Percentiles rank a stretch among this genome's conserved stretches.
Conservation (phyloP, 2,113 vertebrate species). For the Perca fluviatilis region DNA sequence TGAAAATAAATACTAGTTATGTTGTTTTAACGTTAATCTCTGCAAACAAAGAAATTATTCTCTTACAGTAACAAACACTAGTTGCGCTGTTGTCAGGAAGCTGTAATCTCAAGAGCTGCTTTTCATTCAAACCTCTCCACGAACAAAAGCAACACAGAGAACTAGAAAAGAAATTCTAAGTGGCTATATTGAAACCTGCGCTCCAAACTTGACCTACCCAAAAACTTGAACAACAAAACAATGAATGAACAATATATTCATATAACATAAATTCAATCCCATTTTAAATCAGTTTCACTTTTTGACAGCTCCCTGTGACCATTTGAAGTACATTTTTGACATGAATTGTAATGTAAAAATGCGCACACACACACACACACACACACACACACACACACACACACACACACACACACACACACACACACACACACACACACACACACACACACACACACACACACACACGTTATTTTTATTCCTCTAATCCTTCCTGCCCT, state of each 20-base stretch:
- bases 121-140: neutral
- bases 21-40: neutral
- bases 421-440: conserved; percentile 2
- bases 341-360: neutral
- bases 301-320: neutral
- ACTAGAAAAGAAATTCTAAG: neutral
- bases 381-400: conserved; percentile 21
- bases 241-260: neutral
- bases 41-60: neutral
- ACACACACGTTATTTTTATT: conserved; percentile 72
- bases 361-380: neutral
- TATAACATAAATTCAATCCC: neutral
- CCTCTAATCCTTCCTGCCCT: conserved; percentile 77
- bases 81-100: neutral
- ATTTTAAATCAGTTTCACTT: neutral
- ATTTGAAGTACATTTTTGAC: neutral
- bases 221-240: neutral
- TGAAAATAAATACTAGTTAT: neutral
- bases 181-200: neutral
- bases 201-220: neutral
- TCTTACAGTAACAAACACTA: neutral
- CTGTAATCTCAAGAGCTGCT: neutral
- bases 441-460: conserved; percentile 22
- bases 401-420: conserved; percentile 4
- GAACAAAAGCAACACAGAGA: neutral